phyloP scores from a whole-genome alignment of 2,113 vertebrate species.

The Plestiodon gilberti region DNA sequence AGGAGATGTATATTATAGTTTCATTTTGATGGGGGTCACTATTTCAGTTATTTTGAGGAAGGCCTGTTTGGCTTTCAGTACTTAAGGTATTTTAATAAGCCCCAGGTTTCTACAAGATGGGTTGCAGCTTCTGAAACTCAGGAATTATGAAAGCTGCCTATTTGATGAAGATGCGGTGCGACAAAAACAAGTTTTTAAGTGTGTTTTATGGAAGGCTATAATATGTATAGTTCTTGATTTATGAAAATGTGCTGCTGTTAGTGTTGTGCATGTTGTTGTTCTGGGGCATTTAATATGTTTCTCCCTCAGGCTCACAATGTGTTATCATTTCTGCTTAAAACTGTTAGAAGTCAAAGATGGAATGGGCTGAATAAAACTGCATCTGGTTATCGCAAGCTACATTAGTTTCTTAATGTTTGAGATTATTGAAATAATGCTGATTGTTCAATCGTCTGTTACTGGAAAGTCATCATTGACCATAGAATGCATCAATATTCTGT shows the following conservation, averaged over 20 bases:
- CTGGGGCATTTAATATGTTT: neutral
- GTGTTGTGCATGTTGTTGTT: neutral
- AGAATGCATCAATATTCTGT: neutral
- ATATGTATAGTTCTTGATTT: neutral
- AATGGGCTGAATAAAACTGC: constrained; percentile 6
- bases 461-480: neutral
- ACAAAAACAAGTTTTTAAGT: neutral
- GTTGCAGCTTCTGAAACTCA: neutral
- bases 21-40: neutral
- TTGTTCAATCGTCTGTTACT: neutral
- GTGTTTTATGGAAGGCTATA: neutral
- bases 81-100: neutral
- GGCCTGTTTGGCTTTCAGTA: neutral
- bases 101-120: neutral
- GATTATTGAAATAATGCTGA: neutral
- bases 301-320: neutral
- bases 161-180: neutral
- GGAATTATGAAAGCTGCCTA: constrained; percentile 6
- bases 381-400: neutral
- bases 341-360: neutral
- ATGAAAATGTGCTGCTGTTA: neutral
- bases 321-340: neutral
- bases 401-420: neutral
- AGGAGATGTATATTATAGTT: neutral
- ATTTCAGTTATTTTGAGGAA: neutral